phyloP scores from a whole-genome alignment of 2,113 vertebrate species.

The Pristiophorus japonicus region DNA sequence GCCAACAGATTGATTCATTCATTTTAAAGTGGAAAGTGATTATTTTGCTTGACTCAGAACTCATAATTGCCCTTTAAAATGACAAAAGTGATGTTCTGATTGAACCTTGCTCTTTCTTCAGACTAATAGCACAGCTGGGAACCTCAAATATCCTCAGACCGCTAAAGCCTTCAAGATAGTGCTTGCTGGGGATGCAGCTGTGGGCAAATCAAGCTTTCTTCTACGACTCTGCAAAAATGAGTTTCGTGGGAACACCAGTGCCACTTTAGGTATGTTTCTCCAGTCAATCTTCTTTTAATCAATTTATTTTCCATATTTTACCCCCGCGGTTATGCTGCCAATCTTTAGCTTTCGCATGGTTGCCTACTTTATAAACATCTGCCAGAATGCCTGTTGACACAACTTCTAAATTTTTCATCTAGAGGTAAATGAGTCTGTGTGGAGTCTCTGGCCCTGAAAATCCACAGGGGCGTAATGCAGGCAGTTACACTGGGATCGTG shows the following conservation, averaged over 20 bases:
- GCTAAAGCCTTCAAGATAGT: constrained; percentile 87
- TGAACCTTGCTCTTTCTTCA: constrained; percentile 39
- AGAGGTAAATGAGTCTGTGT: background rate
- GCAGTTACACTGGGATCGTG: background rate
- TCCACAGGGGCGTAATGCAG: background rate
- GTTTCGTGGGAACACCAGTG: constrained; percentile 74
- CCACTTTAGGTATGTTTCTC: constrained; percentile 72
- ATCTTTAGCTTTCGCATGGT: background rate
- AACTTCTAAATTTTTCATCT: background rate
- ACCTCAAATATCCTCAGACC: constrained; percentile 57
- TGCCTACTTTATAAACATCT: background rate
- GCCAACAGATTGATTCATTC: background rate
- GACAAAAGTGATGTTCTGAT: background rate
- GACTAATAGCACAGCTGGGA: constrained; percentile 48
- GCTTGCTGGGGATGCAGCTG: constrained; percentile 84
- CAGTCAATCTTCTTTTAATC: background rate
- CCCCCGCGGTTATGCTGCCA: background rate
- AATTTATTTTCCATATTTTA: background rate
- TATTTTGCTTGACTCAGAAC: background rate
- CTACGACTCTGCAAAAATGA: constrained; percentile 92
- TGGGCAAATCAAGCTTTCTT: constrained; percentile 95
- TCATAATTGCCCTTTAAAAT: background rate
- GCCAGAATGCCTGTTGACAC: background rate
- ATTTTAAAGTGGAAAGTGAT: background rate
- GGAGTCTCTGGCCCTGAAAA: background rate